Evolutionary conservation across 53 echinoderm and acorn worm species (phyloP), one percentile per base, ranked within the genome.

Genomic region (Apostichopus leukothele): DNA sequence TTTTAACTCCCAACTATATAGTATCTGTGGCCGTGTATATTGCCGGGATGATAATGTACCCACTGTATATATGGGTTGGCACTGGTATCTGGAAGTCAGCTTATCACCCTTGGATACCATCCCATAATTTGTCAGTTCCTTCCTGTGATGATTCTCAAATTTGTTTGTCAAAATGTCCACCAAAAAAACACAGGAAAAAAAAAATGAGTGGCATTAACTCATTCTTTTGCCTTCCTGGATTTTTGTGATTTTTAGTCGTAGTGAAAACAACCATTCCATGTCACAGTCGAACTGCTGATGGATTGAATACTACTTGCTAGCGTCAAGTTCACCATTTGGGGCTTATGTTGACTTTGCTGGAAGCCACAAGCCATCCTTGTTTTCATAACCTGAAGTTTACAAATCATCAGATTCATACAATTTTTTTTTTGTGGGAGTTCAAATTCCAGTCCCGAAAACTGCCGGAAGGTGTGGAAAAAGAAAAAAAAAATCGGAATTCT

Each of bases 321-420:
- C 54, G 1, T 79, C n/a, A 54, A 53, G 79, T 54, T 53, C 54
- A 79, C 79, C 79, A 79, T 16, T 78, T 52, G 53, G 54, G 52
- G n/a, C 79, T 79, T 23, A 9, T 79, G 27, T 79, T 79, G 79
- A 79, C 79, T 78, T 78, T 78, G 78, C 16, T 39, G 52, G 16
- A 78, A 78, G 52, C 78, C 78, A 78, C 51, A 78, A 53, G 53
- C 51, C 79, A 79, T 79, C 79, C 52, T 51, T 79, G 79, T 79
- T 79, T 53, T 79, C 54, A 53, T 79, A 79, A 79, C 79, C 79
- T n/a, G 20, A 79, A 26, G 79, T 52, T 79, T 52, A 79, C 52
- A 79, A 79, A 79, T 79, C 79, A 79, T n/a, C 13, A 53, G 54
- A 79, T 79, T 79, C 52, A 79, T 52, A 20, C 18, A 79, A 39